phyloP scores from a whole-genome alignment of 2,797 vertebrate genomes.

The Selene dorsalis region DNA sequence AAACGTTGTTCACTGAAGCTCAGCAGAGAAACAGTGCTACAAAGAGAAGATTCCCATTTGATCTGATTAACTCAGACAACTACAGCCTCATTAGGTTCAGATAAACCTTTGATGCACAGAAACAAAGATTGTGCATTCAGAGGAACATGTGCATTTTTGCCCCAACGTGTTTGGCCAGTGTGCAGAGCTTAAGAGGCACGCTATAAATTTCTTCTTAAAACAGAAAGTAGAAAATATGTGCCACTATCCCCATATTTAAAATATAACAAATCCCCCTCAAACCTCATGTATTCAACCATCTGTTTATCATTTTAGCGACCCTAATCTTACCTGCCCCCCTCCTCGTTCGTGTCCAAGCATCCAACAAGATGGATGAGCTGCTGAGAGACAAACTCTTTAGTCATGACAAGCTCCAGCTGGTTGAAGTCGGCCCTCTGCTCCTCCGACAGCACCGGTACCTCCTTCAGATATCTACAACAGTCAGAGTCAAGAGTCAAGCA shows the following conservation, averaged over 20 bases:
- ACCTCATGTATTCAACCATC: not conserved
- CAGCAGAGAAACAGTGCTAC: too few species aligned
- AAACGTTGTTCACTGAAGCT: too few species aligned
- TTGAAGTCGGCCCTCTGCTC: slow-evolving; percentile 90
- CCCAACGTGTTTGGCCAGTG: not conserved
- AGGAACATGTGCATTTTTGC: not conserved
- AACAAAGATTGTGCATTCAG: not conserved
- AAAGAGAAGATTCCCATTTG: too few species aligned
- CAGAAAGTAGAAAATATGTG: not conserved
- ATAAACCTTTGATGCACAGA: not conserved
- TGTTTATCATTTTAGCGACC: not conserved
- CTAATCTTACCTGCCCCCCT: slow-evolving; percentile 91
- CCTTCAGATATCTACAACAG: slow-evolving; percentile 84
- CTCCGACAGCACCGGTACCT: slow-evolving; percentile 87
- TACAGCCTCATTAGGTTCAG: too few species aligned
- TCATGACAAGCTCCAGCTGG: slow-evolving; percentile 93
- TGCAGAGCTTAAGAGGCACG: not conserved
- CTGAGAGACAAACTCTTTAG: slow-evolving; percentile 94
- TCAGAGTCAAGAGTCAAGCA: slow-evolving; percentile 26
- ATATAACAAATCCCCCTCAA: not conserved
- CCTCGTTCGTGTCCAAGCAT: slow-evolving; percentile 93
- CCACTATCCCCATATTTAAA: not conserved
- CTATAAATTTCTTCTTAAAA: too few species aligned
- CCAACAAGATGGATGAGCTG: slow-evolving; percentile 91
- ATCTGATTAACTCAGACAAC: too few species aligned